Base-by-base conservation (phyloP, 2,113 vertebrate species). In the Pelmatolapia mariae region DNA sequence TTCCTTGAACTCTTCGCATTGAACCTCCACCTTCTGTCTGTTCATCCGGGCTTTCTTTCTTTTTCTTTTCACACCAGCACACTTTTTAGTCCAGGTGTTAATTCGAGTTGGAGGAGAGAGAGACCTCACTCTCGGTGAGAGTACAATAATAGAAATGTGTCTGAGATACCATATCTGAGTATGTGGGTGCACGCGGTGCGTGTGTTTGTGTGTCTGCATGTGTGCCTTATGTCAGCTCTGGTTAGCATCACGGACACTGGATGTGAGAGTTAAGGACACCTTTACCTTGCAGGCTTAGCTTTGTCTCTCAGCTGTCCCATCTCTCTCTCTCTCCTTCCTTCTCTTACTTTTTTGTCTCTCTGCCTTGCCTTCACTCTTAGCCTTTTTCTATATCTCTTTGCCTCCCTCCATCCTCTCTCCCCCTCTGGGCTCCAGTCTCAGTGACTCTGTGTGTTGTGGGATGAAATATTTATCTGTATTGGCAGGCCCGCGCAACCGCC, bases 381-480 rank as follows among this genome's bases (percentile, higher is more conserved):
- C 29, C 78, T 38, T 73, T 83, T 43, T 68, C 85, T 68, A 59
- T 63, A 29, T 57, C 40, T 85, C 26, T 31, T 79, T 45, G n/a
- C 36, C 47, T 8, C 84, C 22, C 66, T 45, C 18, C 38, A 10
- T 66, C 78, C 84, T 89, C 80, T 61, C 73, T 57, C 85, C 79
- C 84, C 92, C 89, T 86, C 82, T 87, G 93, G 92, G 92, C 84
- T 87, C 68, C 89, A 83, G 90, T 95, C 92, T 95, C 88, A 85
- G 80, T 94, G 91, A 91, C 91, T 92, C 86, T 91, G 22, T 90
- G 85, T 91, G 87, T 92, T 84, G 88, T 90, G 81, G 89, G 86
- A 95, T 94, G 79, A 95, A 95, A 95, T 95, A 95, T 96, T 95
- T 94, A 96, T 95, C 91, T 85, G 86, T 94, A 96, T 94, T 96